Percentiles rank a stretch among this genome's conserved stretches.
Evolutionary conservation across 2,113 vertebrate genomes (phyloP).

Genomic region (Brachyhypopomus occidentalis): DNA sequence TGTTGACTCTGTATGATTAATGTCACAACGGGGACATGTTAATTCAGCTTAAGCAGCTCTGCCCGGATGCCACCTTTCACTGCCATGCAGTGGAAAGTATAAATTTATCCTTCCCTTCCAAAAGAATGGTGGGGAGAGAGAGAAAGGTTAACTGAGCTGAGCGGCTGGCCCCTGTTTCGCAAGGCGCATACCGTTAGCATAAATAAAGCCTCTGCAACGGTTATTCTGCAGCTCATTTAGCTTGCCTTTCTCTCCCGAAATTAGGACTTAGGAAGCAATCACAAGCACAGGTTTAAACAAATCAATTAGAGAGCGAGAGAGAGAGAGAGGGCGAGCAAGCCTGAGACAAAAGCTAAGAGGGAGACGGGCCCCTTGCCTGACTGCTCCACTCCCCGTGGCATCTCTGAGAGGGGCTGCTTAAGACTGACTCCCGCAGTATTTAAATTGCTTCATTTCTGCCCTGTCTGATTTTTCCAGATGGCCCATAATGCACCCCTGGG

Average conservation of each 20-base stretch:
- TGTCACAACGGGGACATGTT: conserved; percentile 53
- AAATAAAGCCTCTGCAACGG: conserved; percentile 72
- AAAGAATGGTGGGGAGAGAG: background rate
- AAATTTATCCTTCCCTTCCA: conserved; percentile 52
- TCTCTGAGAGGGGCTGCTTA: conserved; percentile 28
- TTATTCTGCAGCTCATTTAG: conserved; percentile 68
- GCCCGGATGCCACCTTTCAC: conserved; percentile 39
- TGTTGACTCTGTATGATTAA: conserved; percentile 56
- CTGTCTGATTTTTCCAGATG: conserved; percentile 62
- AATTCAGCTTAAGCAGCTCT: conserved; percentile 50
- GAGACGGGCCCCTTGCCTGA: conserved; percentile 35
- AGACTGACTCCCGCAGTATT: conserved; percentile 32
- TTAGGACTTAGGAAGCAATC: conserved; percentile 66
- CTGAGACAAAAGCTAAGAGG: conserved; percentile 60
- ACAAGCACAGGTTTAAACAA: conserved; percentile 59
- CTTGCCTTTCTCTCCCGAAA: conserved; percentile 51
- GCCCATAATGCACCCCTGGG: conserved; percentile 66
- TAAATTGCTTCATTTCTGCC: conserved; percentile 57
- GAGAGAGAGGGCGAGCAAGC: conserved; percentile 46
- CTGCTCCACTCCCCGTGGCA: conserved; percentile 39
- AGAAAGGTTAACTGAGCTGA: conserved; percentile 59
- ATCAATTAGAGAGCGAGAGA: conserved; percentile 58
- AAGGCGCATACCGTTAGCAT: conserved; percentile 58
- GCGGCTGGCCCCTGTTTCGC: conserved; percentile 53
- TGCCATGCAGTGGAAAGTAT: conserved; percentile 40